Percentiles rank a stretch among this genome's conserved stretches.
These are phyloP conservation scores for Lycia hirtaria DNA, from an alignment of 2,888 invertebrate species.

Conservation along the genomic window DNA sequence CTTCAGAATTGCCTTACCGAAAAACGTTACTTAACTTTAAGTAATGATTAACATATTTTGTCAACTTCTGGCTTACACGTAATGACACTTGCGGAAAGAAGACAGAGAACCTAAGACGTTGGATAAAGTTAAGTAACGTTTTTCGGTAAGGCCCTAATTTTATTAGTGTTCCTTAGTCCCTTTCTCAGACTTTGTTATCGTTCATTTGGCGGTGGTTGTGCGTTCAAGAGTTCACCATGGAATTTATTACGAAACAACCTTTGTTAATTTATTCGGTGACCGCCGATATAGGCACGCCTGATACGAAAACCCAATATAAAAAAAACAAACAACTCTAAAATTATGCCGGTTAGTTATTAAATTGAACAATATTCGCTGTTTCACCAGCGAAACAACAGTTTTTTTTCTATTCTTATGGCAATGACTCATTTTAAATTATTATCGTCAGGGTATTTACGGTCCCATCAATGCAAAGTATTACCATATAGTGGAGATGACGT, in stretches of 20 bases:
- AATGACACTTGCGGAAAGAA: no score
- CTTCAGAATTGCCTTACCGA: no score
- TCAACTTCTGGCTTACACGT: no score
- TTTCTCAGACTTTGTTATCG: constrained; percentile 45
- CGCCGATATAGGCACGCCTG: constrained; percentile 54
- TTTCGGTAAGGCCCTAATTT: constrained; percentile 64
- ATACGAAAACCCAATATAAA: constrained; percentile 40
- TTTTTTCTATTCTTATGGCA: neutral
- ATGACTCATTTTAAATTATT: constrained; percentile 16
- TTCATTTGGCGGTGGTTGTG: constrained; percentile 22
- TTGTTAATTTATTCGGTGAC: constrained; percentile 33
- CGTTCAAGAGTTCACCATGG: neutral
- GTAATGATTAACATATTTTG: no score
- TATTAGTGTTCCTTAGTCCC: constrained; percentile 58
- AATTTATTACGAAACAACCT: constrained; percentile 6
- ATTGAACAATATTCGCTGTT: neutral
- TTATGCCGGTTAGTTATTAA: constrained; percentile 57
- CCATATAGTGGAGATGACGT: constrained; percentile 48
- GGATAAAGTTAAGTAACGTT: no score
- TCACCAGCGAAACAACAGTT: constrained; percentile 7
- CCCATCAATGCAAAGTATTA: constrained; percentile 16
- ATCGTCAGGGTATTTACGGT: constrained; percentile 9
- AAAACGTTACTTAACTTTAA: no score
- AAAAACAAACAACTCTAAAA: constrained; percentile 48
- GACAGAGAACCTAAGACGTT: no score